Evolutionary conservation across 2,797 vertebrate species (phyloP), one percentile per base, ranked within the genome.

Genomic region (Acrossocheilus wenchowensis): DNA sequence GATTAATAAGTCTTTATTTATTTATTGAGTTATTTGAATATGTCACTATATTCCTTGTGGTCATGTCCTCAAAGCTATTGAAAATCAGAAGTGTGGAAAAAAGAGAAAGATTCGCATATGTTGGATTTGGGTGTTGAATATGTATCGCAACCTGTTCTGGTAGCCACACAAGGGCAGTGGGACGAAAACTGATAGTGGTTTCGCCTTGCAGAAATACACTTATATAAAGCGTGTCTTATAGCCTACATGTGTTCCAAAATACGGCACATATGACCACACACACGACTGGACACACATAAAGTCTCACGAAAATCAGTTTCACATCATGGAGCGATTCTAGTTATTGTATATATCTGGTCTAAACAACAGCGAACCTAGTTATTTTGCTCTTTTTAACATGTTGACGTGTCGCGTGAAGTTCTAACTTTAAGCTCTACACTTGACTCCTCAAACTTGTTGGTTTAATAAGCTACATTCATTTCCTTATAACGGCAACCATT

Each of bases 71-170:
- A 39, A 26, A 43, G 41, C 57, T 74, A 48, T n/a, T 74, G 6
- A 64, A n/a, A 83, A 62, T 62, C 39, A 45, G 12, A 64, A 15
- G 54, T 14, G 34, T 3, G 10, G 0, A 12, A 11, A 39, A 36
- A 34, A 30, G 0, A 83, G 19, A 64, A 17, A 21, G 1, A 21
- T 12, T 69, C 12, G 6, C 34, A 78, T 34, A 48, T 83, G 66
- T 68, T 39, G n/a, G 23, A 66, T 48, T 48, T 45, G n/a, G n/a
- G 45, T 57, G 48, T 21, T 87, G 82, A 81, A 83, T 87, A 87
- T 87, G 64, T 34, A 87, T 87, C 26, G 34, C 86, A 80, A 81
- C 87, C 57, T 88, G 78, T 71, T 81, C 71, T 26, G 57, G 34
- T 52, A 15, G n/a, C 34, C 66, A 30, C 81, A n/a, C 66, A 80